phyloP scores from a whole-genome alignment of 1,140 invertebrate genomes.

The Meloidogyne floridensis region DNA sequence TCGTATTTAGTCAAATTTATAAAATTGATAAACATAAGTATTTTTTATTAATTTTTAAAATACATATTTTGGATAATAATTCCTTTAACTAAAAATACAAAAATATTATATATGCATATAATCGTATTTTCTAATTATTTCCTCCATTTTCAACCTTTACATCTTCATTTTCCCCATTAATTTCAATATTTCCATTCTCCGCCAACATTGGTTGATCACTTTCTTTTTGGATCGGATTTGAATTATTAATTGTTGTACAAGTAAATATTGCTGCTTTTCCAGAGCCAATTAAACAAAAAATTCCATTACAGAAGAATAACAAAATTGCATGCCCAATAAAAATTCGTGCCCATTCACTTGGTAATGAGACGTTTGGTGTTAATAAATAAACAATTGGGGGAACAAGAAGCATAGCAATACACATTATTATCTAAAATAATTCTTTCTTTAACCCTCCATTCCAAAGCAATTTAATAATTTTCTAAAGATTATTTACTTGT shows the following conservation, averaged over 20 bases:
- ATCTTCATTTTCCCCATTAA: background rate
- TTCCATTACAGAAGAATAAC: conserved; percentile 23
- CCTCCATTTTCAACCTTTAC: background rate
- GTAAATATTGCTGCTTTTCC: conserved; percentile 34
- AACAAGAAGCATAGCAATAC: conserved; percentile 34
- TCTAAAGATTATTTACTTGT: conserved; percentile 18
- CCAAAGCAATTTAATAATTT: background rate
- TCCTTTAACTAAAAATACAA: too few species aligned
- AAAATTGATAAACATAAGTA: too few species aligned
- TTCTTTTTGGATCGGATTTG: background rate
- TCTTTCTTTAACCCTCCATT: background rate
- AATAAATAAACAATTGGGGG: conserved; percentile 35
- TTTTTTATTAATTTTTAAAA: too few species aligned
- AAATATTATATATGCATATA: too few species aligned
- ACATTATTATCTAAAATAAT: conserved; percentile 38
- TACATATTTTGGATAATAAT: too few species aligned
- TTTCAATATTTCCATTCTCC: background rate
- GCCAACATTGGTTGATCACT: background rate
- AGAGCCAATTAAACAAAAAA: conserved; percentile 25
- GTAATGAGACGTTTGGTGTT: conserved; percentile 24
- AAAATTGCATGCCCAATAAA: conserved; percentile 35
- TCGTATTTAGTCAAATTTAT: too few species aligned
- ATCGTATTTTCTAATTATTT: background rate
- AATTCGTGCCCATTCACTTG: conserved; percentile 30
- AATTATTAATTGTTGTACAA: background rate